phyloP scores from a whole-genome alignment of 2,888 invertebrate genomes.

The Eristalis arbustorum region DNA sequence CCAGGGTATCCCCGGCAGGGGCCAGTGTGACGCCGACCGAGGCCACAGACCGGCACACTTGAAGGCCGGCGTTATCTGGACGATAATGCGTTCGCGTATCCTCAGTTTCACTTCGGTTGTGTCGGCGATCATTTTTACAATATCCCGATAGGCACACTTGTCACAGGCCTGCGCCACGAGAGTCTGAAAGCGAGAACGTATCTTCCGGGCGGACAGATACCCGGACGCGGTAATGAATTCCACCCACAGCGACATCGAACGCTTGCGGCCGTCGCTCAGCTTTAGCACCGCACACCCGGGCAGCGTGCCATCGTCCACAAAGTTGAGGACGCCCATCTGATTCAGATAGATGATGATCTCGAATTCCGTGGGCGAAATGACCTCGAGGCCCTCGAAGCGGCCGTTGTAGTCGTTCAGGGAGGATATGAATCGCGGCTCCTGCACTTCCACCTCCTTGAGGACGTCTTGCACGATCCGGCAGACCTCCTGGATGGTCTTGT shows the following conservation, averaged over 20 bases:
- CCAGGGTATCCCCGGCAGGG: conserved; percentile 94
- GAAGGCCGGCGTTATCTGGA: conserved; percentile 97
- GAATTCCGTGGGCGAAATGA: conserved; percentile 95
- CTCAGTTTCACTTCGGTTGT: conserved; percentile 95
- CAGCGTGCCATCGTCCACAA: conserved; percentile 96
- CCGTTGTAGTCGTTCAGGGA: conserved; percentile 94
- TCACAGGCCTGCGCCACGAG: conserved; percentile 95
- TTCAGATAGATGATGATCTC: conserved; percentile 97
- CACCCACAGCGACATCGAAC: conserved; percentile 98
- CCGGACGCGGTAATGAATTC: conserved; percentile 99
- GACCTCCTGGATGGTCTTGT: conserved; percentile 94
- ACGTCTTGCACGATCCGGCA: conserved; percentile 97
- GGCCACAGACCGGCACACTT: conserved; percentile 98
- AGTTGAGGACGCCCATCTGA: conserved; percentile 99
- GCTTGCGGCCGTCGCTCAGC: conserved; percentile 95
- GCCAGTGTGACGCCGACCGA: conserved; percentile 96
- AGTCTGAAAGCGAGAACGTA: conserved; percentile 95
- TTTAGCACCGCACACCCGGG: conserved; percentile 97
- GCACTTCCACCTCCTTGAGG: conserved; percentile 96
- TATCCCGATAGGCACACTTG: conserved; percentile 95
- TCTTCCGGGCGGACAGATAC: conserved; percentile 96
- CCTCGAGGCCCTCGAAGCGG: conserved; percentile 94
- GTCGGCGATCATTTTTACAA: conserved; percentile 97
- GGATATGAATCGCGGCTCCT: conserved; percentile 96
- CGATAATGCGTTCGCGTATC: conserved; percentile 94